Conservation (phyloP, 2,888 invertebrate genomes). For the Polia nebulosa region DNA sequence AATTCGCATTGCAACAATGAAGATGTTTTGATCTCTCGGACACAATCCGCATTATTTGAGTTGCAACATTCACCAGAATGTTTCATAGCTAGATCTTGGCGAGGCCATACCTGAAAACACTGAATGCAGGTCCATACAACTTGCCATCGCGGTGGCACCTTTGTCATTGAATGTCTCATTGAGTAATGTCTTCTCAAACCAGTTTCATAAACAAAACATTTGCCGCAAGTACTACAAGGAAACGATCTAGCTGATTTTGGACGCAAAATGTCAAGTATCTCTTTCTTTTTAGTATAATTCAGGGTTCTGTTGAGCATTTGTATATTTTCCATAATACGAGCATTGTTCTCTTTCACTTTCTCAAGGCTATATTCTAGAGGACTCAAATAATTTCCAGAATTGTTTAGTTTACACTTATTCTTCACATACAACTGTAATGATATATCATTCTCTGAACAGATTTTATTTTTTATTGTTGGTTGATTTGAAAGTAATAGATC, state of each 20-base stretch:
- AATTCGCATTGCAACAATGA: constrained; percentile 87
- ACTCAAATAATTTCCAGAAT: constrained; percentile 66
- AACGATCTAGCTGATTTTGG: constrained; percentile 81
- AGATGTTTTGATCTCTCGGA: constrained; percentile 87
- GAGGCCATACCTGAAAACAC: constrained; percentile 89
- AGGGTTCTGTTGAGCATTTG: constrained; percentile 86
- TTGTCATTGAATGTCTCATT: constrained; percentile 80
- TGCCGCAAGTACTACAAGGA: constrained; percentile 86
- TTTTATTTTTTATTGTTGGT: constrained; percentile 46
- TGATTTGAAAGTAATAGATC: constrained; percentile 37
- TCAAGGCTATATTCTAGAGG: constrained; percentile 86
- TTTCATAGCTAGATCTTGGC: constrained; percentile 80
- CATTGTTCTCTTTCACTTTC: constrained; percentile 88
- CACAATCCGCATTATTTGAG: constrained; percentile 74
- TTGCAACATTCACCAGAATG: constrained; percentile 83
- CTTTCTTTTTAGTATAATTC: constrained; percentile 86
- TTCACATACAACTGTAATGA: constrained; percentile 44
- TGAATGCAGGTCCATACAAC: constrained; percentile 88
- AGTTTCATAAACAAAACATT: constrained; percentile 87
- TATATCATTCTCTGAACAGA: constrained; percentile 37
- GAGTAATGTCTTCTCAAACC: constrained; percentile 84
- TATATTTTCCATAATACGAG: constrained; percentile 88
- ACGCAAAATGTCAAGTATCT: constrained; percentile 80
- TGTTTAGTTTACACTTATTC: constrained; percentile 46
- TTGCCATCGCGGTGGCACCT: constrained; percentile 85